Percentiles rank a stretch among this genome's conserved stretches.
phyloP scores from a whole-genome alignment of 2,888 invertebrate species.

The Tridacna crocea region DNA sequence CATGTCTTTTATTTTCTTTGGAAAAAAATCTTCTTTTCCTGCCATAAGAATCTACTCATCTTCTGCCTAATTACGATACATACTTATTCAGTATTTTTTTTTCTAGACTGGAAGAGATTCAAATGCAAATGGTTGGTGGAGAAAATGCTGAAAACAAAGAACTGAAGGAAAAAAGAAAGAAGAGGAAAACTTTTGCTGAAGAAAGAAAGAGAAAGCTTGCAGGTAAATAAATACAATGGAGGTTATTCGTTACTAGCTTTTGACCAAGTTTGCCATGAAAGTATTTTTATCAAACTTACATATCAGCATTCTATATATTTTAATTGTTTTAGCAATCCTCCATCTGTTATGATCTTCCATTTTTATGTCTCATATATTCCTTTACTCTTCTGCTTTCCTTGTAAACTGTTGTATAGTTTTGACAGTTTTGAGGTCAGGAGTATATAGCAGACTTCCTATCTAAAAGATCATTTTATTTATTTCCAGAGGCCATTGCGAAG shows the following conservation, averaged over 20 bases:
- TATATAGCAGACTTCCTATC: no score
- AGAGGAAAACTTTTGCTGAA: conserved; percentile 90
- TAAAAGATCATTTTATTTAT: not conserved
- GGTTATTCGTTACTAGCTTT: no score
- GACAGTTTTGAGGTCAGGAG: no score
- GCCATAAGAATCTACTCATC: not conserved
- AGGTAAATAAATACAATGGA: conserved; percentile 67
- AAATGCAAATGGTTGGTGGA: conserved; percentile 92
- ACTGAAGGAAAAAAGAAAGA: conserved; percentile 88
- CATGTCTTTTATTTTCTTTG: not conserved
- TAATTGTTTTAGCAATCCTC: no score
- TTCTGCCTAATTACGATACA: not conserved
- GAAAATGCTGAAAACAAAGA: conserved; percentile 90
- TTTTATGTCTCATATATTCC: no score
- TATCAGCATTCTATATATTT: no score
- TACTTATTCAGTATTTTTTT: not conserved
- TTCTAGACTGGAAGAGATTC: conserved; percentile 86
- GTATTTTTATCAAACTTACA: no score
- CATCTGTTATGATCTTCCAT: no score
- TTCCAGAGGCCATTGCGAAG: conserved; percentile 83
- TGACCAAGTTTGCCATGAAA: no score
- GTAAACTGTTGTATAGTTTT: no score
- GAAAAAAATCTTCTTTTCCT: not conserved
- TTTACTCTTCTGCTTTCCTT: no score
- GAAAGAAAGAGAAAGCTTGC: conserved; percentile 83